A percentile compares a stretch with the other conserved stretches of the same genome.
These are phyloP conservation scores for Lacerta viridis DNA, from an alignment of 2,797 vertebrate species.

Conservation along the genomic window DNA sequence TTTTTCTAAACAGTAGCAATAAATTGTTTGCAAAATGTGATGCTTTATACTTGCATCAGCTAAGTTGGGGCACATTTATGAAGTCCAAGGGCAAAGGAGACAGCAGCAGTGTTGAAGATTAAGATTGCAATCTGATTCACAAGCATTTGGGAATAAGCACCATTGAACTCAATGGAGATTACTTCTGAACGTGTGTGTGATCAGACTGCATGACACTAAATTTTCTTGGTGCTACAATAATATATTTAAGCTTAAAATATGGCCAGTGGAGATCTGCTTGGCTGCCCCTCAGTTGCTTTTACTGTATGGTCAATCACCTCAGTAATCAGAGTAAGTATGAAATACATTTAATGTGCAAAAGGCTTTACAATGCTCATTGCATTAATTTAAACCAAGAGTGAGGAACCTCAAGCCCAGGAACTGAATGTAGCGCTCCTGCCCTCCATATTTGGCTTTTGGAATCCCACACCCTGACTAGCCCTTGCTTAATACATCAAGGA, in stretches of 20 bases:
- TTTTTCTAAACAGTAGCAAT: conserved; percentile 20
- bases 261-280: neutral
- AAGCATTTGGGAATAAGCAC: neutral
- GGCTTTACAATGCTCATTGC: neutral
- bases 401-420: neutral
- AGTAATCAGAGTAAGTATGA: neutral
- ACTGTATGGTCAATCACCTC: neutral
- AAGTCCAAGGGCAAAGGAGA: conserved; percentile 38
- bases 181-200: neutral
- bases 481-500: no score
- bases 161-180: neutral
- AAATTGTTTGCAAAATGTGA: neutral
- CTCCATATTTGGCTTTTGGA: no score
- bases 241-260: conserved; percentile 17
- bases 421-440: no score
- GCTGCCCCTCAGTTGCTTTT: neutral
- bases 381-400: neutral
- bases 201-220: neutral
- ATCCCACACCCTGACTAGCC: no score
- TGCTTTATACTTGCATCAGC: neutral
- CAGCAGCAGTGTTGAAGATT: conserved; percentile 41
- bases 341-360: neutral
- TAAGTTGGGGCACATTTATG: conserved; percentile 48
- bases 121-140: neutral
- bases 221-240: conserved; percentile 48